These are phyloP conservation scores for Gephyroberyx darwinii DNA, from an alignment of 2,797 vertebrate species.

Conservation along the genomic window DNA sequence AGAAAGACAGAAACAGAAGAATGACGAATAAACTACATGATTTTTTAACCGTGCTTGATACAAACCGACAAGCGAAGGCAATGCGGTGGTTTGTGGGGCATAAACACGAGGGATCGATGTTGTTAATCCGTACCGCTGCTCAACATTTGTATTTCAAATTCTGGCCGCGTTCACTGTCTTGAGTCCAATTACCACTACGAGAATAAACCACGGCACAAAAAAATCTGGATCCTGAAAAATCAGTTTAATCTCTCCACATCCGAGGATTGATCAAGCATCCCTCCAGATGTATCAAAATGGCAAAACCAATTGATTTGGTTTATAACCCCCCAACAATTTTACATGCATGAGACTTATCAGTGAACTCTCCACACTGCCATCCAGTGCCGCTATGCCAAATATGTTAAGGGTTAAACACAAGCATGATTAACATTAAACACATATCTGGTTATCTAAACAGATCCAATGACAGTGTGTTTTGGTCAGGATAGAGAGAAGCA, in stretches of 20 bases:
- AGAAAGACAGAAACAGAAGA: neutral
- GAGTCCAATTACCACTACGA: too few species aligned
- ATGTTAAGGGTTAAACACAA: too few species aligned
- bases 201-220: too few species aligned
- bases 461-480: neutral
- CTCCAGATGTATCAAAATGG: neutral
- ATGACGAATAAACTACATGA: neutral
- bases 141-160: too few species aligned
- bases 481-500: neutral
- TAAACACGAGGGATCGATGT: accelerated
- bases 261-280: neutral
- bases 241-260: neutral
- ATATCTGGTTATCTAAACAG: neutral
- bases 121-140: too few species aligned
- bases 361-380: too few species aligned
- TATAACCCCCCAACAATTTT: too few species aligned
- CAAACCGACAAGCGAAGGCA: neutral
- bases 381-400: too few species aligned
- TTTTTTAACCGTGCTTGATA: neutral
- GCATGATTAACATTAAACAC: too few species aligned
- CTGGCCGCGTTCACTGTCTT: too few species aligned
- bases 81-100: neutral
- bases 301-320: neutral
- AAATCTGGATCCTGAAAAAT: neutral
- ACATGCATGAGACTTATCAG: too few species aligned